phyloP scores from a whole-genome alignment of 2,888 invertebrate species.

The Luffia ferchaultella region DNA sequence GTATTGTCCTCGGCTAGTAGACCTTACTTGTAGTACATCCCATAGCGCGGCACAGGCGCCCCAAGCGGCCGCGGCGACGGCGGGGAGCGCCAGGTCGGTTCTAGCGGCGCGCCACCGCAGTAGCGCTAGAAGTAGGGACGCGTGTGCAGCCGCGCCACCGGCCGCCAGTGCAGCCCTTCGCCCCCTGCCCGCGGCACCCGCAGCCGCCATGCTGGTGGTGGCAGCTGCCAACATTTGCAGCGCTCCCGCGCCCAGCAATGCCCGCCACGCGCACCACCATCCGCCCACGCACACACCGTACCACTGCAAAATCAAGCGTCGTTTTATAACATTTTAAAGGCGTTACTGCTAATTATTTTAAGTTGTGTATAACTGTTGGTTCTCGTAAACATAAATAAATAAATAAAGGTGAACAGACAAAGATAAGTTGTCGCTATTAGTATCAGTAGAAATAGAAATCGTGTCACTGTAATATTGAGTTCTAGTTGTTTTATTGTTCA shows the following conservation, averaged over 20 bases:
- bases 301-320: slow-evolving; percentile 71
- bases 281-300: slow-evolving; percentile 85
- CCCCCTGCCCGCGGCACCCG: slow-evolving; percentile 78
- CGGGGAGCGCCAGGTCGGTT: slow-evolving; percentile 82
- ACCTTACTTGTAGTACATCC: slow-evolving; percentile 77
- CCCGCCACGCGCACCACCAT: slow-evolving; percentile 75
- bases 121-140: slow-evolving; percentile 78
- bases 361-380: too few relatives aligned
- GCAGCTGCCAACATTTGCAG: slow-evolving; percentile 80
- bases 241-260: slow-evolving; percentile 76
- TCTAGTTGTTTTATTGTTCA: too few relatives aligned
- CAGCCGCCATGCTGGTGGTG: slow-evolving; percentile 81
- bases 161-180: slow-evolving; percentile 78
- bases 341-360: too few relatives aligned
- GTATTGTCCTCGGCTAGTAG: too few relatives aligned
- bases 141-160: slow-evolving; percentile 83
- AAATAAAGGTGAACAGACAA: too few relatives aligned
- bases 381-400: too few relatives aligned
- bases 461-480: too few relatives aligned
- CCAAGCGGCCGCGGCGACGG: slow-evolving; percentile 86
- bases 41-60: slow-evolving; percentile 87
- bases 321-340: too few relatives aligned
- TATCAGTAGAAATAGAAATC: too few relatives aligned
- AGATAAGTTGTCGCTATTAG: too few relatives aligned
- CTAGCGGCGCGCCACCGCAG: slow-evolving; percentile 82